These are phyloP conservation scores for Gallinago media DNA, from an alignment of 2,113 vertebrate species.

Conservation along the genomic window DNA sequence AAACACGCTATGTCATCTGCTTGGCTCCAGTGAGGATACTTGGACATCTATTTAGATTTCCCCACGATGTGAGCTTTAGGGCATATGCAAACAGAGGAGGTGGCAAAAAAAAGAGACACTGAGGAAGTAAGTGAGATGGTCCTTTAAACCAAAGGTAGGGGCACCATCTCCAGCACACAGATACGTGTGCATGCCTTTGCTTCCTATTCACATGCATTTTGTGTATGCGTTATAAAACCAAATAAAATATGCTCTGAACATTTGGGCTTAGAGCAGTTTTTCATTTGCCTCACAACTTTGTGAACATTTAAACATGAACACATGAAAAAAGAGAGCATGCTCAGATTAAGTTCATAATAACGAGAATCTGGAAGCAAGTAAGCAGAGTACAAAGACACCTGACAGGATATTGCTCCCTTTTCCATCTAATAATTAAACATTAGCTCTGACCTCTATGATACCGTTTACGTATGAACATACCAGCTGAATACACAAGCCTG, in stretches of 20 bases:
- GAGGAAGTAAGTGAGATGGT: not conserved
- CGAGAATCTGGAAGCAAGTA: not conserved
- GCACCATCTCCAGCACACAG: not conserved
- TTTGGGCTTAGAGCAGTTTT: not conserved
- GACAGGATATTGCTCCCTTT: not conserved
- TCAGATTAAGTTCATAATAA: not conserved
- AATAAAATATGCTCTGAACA: not conserved
- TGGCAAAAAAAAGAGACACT: not conserved
- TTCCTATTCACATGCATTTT: not conserved
- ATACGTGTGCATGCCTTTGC: not conserved
- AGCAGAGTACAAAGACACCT: not conserved
- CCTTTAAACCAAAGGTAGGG: not conserved
- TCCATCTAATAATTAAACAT: not conserved
- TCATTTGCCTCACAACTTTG: not conserved
- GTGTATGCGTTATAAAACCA: not conserved
- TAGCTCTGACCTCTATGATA: not conserved
- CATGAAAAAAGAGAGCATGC: not conserved
- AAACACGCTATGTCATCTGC: accelerated
- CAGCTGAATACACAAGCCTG: not conserved
- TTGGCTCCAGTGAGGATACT: not conserved
- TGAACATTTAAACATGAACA: not conserved
- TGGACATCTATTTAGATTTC: not conserved
- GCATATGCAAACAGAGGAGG: not conserved
- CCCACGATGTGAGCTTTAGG: not conserved
- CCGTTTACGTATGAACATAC: not conserved